Evolutionary conservation across 1,140 invertebrate genomes (phyloP).

Genomic region (Drosophila bocqueti): DNA sequence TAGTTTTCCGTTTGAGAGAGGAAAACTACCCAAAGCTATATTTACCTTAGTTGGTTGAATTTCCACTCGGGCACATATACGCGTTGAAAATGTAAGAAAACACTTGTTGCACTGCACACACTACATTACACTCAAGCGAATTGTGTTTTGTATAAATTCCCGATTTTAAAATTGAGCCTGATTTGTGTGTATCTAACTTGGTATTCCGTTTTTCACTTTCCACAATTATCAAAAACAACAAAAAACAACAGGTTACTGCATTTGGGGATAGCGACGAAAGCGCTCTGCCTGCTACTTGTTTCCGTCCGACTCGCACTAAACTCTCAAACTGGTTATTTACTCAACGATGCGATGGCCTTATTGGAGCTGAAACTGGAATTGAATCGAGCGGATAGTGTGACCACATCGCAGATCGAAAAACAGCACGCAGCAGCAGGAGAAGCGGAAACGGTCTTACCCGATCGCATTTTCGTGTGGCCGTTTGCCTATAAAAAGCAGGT

Average conservation of each 20-base stretch:
- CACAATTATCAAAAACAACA: slow-evolving; percentile 40
- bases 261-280: slow-evolving; percentile 21
- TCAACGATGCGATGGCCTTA: slow-evolving; percentile 16
- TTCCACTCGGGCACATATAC: slow-evolving; percentile 2
- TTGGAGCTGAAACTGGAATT: slow-evolving; percentile 15
- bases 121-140: not conserved
- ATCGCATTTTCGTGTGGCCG: not conserved
- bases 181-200: slow-evolving; percentile 25
- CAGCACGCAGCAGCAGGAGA: too few relatives aligned
- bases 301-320: slow-evolving; percentile 23
- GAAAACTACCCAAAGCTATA: slow-evolving; percentile 9
- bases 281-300: slow-evolving; percentile 20
- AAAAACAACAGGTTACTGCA: slow-evolving; percentile 34
- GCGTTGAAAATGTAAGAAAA: not conserved
- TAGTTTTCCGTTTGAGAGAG: slow-evolving; percentile 15
- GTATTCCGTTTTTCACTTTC: slow-evolving; percentile 32
- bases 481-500: not conserved
- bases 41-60: slow-evolving; percentile 7
- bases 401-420: not conserved
- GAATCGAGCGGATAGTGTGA: not conserved
- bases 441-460: not conserved
- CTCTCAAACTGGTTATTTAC: slow-evolving; percentile 34
- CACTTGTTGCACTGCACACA: slow-evolving; percentile 13
- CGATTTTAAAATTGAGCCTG: slow-evolving; percentile 20
- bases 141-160: slow-evolving; percentile 6